Conservation (phyloP, 1,140 invertebrate species). For the Tribolium madens region DNA sequence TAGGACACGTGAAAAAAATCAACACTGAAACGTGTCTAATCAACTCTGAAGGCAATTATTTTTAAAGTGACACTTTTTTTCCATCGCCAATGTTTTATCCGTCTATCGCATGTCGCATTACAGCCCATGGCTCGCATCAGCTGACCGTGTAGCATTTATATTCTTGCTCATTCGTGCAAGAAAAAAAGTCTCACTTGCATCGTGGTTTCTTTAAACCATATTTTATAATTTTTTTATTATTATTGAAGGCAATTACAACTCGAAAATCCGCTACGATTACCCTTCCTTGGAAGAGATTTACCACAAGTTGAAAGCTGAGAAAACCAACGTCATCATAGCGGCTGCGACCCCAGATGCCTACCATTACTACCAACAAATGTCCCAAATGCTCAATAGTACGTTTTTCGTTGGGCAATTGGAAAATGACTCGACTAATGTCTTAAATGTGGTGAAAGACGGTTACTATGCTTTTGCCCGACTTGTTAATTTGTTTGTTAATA, state of each 20-base stretch:
- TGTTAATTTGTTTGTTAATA: slow-evolving; percentile 70
- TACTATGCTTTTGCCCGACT: slow-evolving; percentile 70
- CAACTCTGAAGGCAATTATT: slow-evolving; percentile 70
- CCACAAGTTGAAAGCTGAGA: slow-evolving; percentile 68
- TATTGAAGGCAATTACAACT: slow-evolving; percentile 69
- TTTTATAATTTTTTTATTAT: too few species aligned
- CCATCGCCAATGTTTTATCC: too few species aligned
- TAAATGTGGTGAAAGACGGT: slow-evolving; percentile 72
- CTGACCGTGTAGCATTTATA: too few species aligned
- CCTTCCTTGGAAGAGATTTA: slow-evolving; percentile 74
- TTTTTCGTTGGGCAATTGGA: slow-evolving; percentile 71
- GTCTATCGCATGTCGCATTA: too few species aligned
- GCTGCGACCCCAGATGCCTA: not conserved
- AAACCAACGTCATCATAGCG: slow-evolving; percentile 57
- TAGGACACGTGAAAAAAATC: slow-evolving; percentile 54
- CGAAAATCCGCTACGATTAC: slow-evolving; percentile 71
- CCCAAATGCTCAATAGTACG: slow-evolving; percentile 67
- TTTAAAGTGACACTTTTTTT: too few species aligned
- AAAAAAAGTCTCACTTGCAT: too few species aligned
- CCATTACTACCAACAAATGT: slow-evolving; percentile 69
- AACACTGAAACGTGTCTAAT: slow-evolving; percentile 70
- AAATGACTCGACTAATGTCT: slow-evolving; percentile 72
- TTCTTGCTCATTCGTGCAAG: too few species aligned
- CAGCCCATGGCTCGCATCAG: too few species aligned
- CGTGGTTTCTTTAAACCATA: too few species aligned